Percentiles rank a stretch among this genome's conserved stretches.
Conservation (phyloP, 35 echinoderm and acorn worm species). For the Patiria miniata region DNA sequence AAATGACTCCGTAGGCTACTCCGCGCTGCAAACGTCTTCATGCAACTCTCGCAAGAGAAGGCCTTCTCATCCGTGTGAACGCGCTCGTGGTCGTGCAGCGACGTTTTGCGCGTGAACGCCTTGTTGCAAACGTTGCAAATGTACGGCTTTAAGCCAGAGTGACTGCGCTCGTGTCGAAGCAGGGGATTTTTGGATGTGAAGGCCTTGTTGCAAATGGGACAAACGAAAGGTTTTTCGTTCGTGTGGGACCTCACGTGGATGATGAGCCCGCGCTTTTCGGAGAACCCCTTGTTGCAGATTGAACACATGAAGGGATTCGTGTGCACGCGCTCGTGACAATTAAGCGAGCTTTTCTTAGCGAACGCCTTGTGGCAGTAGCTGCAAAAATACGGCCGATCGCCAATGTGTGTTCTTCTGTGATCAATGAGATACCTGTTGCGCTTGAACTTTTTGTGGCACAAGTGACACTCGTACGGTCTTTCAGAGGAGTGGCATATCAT, state of each 20-base stretch:
- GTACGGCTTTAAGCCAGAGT: slow-evolving; percentile 17
- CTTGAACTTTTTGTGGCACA: slow-evolving; percentile 17
- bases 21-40: not conserved
- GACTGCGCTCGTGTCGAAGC: slow-evolving; percentile 4
- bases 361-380: slow-evolving; percentile 27
- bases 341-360: not conserved
- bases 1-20: not conserved
- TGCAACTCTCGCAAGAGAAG: not conserved
- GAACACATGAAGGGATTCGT: slow-evolving; percentile 23
- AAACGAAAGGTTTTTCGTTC: slow-evolving; percentile 31
- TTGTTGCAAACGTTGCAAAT: slow-evolving; percentile 9
- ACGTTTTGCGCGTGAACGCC: slow-evolving; percentile 6
- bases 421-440: slow-evolving; percentile 14
- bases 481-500: slow-evolving; percentile 2
- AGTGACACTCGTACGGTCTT: not conserved
- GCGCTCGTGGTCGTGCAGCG: slow-evolving; percentile 20
- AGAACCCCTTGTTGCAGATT: slow-evolving; percentile 31
- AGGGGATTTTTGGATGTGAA: slow-evolving; percentile 10
- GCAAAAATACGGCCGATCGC: not conserved
- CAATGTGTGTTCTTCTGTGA: slow-evolving; percentile 14
- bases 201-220: slow-evolving; percentile 15
- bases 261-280: slow-evolving; percentile 2
- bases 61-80: not conserved
- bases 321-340: slow-evolving; percentile 31
- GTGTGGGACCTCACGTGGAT: slow-evolving; percentile 28